These are phyloP conservation scores for Chloroclystis v-ata DNA, from an alignment of 2,888 invertebrate genomes.

Conservation along the genomic window DNA sequence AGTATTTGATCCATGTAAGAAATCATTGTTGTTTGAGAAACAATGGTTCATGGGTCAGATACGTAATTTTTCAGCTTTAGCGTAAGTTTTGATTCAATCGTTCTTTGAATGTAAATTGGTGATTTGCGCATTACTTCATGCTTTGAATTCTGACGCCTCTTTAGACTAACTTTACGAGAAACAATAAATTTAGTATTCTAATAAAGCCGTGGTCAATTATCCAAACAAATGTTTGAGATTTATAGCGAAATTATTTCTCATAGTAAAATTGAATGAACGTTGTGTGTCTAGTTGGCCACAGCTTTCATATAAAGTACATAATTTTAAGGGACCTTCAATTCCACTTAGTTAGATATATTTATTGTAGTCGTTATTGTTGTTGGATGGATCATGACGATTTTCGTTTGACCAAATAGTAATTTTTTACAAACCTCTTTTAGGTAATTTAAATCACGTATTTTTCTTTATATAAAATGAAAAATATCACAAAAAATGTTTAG, in stretches of 20 bases:
- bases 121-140: constrained; percentile 71
- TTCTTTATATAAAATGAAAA: constrained; percentile 65
- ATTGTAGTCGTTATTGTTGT: constrained; percentile 69
- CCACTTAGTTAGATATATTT: constrained; percentile 77
- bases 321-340: constrained; percentile 78
- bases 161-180: constrained; percentile 74
- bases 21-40: background rate
- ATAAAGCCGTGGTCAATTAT: constrained; percentile 69
- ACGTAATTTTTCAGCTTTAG: constrained; percentile 37
- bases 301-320: constrained; percentile 70
- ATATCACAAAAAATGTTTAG: constrained; percentile 71
- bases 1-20: background rate
- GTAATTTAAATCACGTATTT: constrained; percentile 60
- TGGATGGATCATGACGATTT: constrained; percentile 65
- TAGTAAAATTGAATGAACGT: constrained; percentile 25
- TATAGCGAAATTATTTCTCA: constrained; percentile 29
- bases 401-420: constrained; percentile 73
- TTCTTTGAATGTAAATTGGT: constrained; percentile 68
- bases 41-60: background rate
- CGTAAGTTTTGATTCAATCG: constrained; percentile 56
- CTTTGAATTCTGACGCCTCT: constrained; percentile 74
- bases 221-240: constrained; percentile 39
- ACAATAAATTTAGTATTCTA: constrained; percentile 72
- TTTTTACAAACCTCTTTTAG: constrained; percentile 70
- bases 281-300: constrained; percentile 66